Percentiles rank a stretch among this genome's conserved stretches.
Evolutionary conservation across 2,113 vertebrate species (phyloP).

Genomic region (Daboia siamensis): DNA sequence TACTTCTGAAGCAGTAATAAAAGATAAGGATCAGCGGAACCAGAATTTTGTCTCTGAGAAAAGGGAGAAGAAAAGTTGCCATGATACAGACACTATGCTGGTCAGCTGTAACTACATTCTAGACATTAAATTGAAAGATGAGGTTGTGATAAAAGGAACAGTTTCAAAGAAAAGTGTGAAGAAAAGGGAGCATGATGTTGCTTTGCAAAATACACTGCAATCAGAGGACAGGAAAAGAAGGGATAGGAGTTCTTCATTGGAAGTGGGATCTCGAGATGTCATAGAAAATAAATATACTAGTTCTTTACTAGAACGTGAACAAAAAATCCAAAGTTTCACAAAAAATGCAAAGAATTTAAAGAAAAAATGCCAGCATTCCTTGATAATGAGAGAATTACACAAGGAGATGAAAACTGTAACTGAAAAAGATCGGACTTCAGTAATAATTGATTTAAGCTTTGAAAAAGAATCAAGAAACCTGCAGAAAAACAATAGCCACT

Average conservation of each 20-base stretch:
- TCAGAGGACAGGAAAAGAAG: background rate
- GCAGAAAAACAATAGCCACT: background rate
- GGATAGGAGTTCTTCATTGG: background rate
- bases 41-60: background rate
- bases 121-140: background rate
- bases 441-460: background rate
- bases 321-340: background rate
- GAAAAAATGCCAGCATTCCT: background rate
- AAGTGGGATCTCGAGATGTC: background rate
- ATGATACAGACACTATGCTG: background rate
- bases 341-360: background rate
- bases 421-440: no score
- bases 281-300: no score
- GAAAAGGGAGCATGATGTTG: background rate
- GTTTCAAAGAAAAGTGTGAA: background rate
- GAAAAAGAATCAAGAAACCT: background rate
- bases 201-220: background rate
- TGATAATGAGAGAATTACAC: background rate
- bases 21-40: background rate
- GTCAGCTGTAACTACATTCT: background rate
- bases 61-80: rapidly evolving
- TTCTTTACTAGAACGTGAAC: background rate
- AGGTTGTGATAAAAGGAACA: rapidly evolving
- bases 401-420: background rate
- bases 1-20: background rate